These are phyloP conservation scores for Calyptommatus sinebrachiatus DNA, from an alignment of 2,113 vertebrate genomes.

Conservation along the genomic window DNA sequence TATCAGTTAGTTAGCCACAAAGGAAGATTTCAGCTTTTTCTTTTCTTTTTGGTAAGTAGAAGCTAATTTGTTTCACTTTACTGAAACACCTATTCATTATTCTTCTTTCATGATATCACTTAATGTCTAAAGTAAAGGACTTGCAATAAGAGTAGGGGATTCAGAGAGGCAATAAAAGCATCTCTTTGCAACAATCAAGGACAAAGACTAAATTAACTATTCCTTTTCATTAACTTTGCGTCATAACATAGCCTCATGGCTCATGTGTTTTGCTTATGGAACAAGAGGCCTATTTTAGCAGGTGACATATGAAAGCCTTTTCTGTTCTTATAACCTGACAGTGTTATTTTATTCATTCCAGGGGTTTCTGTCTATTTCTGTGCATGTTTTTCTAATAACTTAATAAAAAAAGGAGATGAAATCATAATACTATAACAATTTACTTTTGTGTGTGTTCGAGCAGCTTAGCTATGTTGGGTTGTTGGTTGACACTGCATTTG, in stretches of 20 bases:
- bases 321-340: background rate
- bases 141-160: constrained; percentile 29
- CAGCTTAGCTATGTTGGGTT: too few species aligned
- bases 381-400: background rate
- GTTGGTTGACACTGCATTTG: too few species aligned
- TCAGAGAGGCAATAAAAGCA: constrained; percentile 55
- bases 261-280: constrained; percentile 1
- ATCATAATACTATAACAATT: background rate
- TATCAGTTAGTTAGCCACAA: constrained; percentile 70
- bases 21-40: constrained; percentile 70
- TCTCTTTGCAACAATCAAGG: constrained; percentile 33
- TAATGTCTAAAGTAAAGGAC: constrained; percentile 58
- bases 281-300: constrained; percentile 22
- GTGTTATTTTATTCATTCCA: background rate
- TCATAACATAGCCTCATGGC: constrained; percentile 16
- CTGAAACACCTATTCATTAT: constrained; percentile 69
- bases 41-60: constrained; percentile 66
- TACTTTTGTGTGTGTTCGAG: background rate
- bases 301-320: background rate
- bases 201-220: constrained; percentile 35
- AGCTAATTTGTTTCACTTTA: constrained; percentile 74
- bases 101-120: constrained; percentile 64
- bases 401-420: constrained; percentile 1
- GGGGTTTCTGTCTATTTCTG: background rate
- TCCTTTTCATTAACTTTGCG: constrained; percentile 36